Percentiles rank a stretch among this genome's conserved stretches.
phyloP scores from a whole-genome alignment of 1,140 invertebrate genomes.

The Magallana gigas region DNA sequence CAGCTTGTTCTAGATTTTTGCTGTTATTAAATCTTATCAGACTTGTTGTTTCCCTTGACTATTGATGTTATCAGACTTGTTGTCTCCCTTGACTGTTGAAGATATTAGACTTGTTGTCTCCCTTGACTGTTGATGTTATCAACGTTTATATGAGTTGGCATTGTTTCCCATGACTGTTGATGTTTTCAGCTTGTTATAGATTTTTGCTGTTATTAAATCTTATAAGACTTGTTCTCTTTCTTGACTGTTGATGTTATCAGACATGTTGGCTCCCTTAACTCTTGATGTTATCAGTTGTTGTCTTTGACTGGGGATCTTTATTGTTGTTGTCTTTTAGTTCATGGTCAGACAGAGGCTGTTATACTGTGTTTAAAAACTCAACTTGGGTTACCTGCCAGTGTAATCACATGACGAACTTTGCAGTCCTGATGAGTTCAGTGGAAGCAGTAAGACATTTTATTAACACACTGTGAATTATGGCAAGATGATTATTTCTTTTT shows the following conservation, averaged over 20 bases:
- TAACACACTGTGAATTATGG: neutral
- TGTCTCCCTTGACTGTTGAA: too few species aligned
- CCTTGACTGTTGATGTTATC: too few species aligned
- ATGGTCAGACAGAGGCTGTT: slow-evolving; percentile 59
- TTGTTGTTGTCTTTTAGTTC: slow-evolving; percentile 13
- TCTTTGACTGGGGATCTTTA: too few species aligned
- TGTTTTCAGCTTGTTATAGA: too few species aligned
- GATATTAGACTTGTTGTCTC: too few species aligned
- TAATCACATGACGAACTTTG: slow-evolving; percentile 70
- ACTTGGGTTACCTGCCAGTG: slow-evolving; percentile 58
- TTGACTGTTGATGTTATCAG: too few species aligned
- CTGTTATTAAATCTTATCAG: too few species aligned
- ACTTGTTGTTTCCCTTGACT: too few species aligned
- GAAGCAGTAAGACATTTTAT: slow-evolving; percentile 40
- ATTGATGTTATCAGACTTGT: too few species aligned
- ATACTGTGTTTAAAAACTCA: slow-evolving; percentile 38
- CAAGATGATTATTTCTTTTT: neutral
- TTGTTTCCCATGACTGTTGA: too few species aligned
- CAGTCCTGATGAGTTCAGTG: slow-evolving; percentile 65
- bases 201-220: neutral
- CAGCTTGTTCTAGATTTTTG: too few species aligned
- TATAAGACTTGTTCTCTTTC: neutral
- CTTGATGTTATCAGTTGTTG: neutral
- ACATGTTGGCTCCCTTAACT: neutral
- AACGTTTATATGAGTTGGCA: too few species aligned